Evolutionary conservation across 2,797 vertebrate species (phyloP).

Genomic region (Phrynocephalus guinanensis): DNA sequence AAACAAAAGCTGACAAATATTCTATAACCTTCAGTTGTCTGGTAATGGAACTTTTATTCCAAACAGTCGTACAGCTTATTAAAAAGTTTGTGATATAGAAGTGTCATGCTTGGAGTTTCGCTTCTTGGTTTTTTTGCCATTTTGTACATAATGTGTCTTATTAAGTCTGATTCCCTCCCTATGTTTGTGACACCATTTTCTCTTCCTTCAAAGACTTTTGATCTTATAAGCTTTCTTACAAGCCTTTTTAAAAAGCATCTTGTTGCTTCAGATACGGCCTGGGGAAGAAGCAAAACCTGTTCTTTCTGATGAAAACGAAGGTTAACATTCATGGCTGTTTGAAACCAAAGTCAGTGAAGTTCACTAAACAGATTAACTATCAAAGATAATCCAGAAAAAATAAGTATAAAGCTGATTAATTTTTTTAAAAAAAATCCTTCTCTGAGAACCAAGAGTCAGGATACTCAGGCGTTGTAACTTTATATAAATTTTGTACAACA

Average conservation of each 20-base stretch:
- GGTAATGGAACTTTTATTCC: slow-evolving; percentile 22
- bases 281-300: background rate
- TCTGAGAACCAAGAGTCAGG: background rate
- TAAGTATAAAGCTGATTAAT: slow-evolving; percentile 36
- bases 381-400: slow-evolving; percentile 23
- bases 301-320: slow-evolving; percentile 26
- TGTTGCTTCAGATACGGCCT: background rate
- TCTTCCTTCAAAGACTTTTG: slow-evolving; percentile 16
- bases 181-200: background rate
- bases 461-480: slow-evolving; percentile 22
- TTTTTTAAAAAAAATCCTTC: slow-evolving; percentile 9
- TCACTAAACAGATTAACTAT: slow-evolving; percentile 24
- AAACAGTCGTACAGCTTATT: background rate
- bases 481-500: background rate
- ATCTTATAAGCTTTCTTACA: slow-evolving; percentile 16
- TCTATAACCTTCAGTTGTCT: background rate
- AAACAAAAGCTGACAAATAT: background rate
- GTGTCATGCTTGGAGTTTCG: slow-evolving; percentile 19
- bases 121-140: slow-evolving; percentile 16
- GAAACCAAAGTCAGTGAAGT: slow-evolving; percentile 34
- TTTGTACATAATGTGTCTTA: background rate
- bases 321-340: slow-evolving; percentile 5
- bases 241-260: slow-evolving; percentile 12
- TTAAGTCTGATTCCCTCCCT: background rate
- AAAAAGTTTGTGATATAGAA: slow-evolving; percentile 31